Base-by-base conservation (phyloP, 2,113 vertebrate species). In the Lophius piscatorius region DNA sequence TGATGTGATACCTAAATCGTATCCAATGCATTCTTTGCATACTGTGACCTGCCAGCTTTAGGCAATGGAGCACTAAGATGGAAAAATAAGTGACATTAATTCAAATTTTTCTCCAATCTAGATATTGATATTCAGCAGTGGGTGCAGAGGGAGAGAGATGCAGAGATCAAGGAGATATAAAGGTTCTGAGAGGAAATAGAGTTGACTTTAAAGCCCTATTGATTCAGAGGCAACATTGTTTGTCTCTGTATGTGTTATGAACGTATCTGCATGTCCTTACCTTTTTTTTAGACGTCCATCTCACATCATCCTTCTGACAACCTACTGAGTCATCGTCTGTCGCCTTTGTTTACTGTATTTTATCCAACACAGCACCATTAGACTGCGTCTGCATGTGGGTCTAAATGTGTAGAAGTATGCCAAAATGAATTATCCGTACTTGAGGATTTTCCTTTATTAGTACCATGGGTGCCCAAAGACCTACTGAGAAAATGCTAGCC, bases 361-460 rank as follows among this genome's bases (percentile, higher is more conserved):
- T 48, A 67, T 76, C 60, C 9, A 5, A 74, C 21, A 59, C 29
- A 28, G 5, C 39, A 9, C 48, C 56, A 66, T 77, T 73, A 68
- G 45, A 56, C n/a, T 1, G n/a, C 42, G 41, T 63, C 35, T 33
- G 45, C 47, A 9, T 41, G 49, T 48, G 47, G 14, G 18, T 2
- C 20, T 6, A 14, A 38, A 47, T 70, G 34, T 22, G 16, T 44
- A 9, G 9, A 9, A n/a, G n/a, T n/a, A n/a, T n/a, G n/a, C n/a
- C n/a, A n/a, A n/a, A n/a, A n/a, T n/a, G n/a, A n/a, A n/a, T n/a
- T n/a, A n/a, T n/a, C n/a, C n/a, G n/a, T n/a, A n/a, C n/a, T n/a
- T n/a, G n/a, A n/a, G n/a, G n/a, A n/a, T n/a, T n/a, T n/a, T n/a
- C n/a, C n/a, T n/a, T n/a, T n/a, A n/a, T n/a, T n/a, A n/a, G n/a